Evolutionary conservation across 2,113 vertebrate species (phyloP).

Genomic region (Proteles cristata): DNA sequence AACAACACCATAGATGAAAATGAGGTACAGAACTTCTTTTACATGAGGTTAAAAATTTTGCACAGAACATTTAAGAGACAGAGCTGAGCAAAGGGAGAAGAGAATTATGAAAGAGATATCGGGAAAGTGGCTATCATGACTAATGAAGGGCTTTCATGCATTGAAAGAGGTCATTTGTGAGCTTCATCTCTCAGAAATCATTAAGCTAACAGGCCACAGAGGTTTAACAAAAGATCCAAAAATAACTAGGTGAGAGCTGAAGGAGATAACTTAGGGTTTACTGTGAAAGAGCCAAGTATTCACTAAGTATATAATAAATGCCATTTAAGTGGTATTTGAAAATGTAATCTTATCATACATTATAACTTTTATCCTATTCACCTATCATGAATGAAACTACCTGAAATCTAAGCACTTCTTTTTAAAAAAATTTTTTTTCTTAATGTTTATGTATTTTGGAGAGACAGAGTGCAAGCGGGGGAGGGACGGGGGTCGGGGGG

Average conservation of each 20-base stretch:
- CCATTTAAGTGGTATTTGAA: background rate
- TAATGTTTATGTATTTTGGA: too few species aligned
- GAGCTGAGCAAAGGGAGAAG: background rate
- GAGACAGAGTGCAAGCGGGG: too few species aligned
- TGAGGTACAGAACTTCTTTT: background rate
- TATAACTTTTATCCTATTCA: constrained; percentile 10
- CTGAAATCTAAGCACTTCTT: background rate
- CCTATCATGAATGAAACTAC: background rate
- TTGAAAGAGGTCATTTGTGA: background rate
- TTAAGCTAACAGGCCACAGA: background rate
- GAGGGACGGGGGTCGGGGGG: too few species aligned
- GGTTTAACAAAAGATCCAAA: background rate
- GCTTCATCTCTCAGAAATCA: background rate
- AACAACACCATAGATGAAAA: background rate
- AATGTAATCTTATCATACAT: background rate
- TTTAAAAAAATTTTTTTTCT: too few species aligned
- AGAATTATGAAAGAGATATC: background rate
- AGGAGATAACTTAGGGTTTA: background rate
- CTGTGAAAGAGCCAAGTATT: background rate
- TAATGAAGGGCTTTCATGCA: background rate
- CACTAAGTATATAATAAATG: background rate
- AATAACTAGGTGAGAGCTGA: background rate
- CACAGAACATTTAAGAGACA: background rate
- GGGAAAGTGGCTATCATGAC: background rate
- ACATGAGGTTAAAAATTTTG: background rate